A percentile compares a stretch with the other conserved stretches of the same genome.
phyloP scores from a whole-genome alignment of 2,113 vertebrate genomes.

The Toxostoma redivivum region DNA sequence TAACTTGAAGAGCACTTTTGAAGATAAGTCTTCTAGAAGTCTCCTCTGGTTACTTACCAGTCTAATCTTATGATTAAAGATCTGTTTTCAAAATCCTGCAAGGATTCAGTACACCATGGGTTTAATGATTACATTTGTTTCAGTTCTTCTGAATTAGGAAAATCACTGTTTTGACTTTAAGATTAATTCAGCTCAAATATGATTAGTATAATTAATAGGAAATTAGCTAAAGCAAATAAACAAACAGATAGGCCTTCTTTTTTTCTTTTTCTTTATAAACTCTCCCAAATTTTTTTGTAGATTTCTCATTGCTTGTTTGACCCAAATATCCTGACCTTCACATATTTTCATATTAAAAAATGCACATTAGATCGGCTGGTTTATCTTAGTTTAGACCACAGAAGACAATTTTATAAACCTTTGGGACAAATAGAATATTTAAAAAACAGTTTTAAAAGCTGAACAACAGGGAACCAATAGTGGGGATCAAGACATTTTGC shows the following conservation, averaged over 20 bases:
- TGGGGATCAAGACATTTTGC: background rate
- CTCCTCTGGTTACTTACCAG: background rate
- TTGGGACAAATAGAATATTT: background rate
- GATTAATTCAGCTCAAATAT: background rate
- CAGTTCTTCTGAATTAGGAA: background rate
- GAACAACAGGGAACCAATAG: background rate
- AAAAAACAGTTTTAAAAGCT: background rate
- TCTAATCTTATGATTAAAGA: background rate
- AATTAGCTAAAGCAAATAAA: background rate
- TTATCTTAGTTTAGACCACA: background rate
- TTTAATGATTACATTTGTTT: background rate
- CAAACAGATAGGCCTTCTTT: rapidly evolving
- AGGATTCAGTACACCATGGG: rapidly evolving
- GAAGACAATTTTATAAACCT: background rate
- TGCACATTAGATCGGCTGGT: background rate
- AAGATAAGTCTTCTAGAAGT: background rate
- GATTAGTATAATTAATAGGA: background rate
- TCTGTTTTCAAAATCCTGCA: background rate
- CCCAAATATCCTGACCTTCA: background rate
- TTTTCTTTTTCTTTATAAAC: background rate
- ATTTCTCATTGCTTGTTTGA: background rate
- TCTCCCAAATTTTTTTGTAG: background rate
- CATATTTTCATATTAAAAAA: background rate
- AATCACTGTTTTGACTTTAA: background rate
- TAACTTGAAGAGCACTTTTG: background rate